A percentile compares a stretch with the other conserved stretches of the same genome.
These are phyloP conservation scores for Drosophila ambigua DNA, from an alignment of 1,140 invertebrate genomes.

Conservation along the genomic window DNA sequence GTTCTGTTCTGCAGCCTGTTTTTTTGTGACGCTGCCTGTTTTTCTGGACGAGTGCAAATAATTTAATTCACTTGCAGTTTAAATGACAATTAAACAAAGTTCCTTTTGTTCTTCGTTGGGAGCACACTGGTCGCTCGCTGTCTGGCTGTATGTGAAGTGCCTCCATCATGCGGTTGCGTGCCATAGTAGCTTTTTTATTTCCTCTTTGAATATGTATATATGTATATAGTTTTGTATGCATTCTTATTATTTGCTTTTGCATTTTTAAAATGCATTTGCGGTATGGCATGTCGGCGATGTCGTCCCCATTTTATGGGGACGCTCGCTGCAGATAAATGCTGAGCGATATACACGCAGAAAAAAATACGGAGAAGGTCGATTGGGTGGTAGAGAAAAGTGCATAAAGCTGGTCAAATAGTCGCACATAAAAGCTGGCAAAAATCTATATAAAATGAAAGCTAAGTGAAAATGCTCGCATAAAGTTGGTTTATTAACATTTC, in stretches of 20 bases:
- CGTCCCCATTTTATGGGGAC: conserved; percentile 36
- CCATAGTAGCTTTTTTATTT: conserved; percentile 8
- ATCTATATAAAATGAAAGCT: conserved; percentile 41
- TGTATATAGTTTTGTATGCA: conserved; percentile 28
- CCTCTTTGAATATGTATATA: conserved; percentile 1
- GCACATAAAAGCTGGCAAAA: conserved; percentile 34
- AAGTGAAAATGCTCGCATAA: conserved; percentile 49
- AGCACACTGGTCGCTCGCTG: neutral
- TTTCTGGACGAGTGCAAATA: conserved; percentile 56
- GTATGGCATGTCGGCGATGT: conserved; percentile 46
- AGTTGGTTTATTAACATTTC: conserved; percentile 35
- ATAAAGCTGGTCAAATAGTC: conserved; percentile 43
- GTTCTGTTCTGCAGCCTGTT: conserved; percentile 17
- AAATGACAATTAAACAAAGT: conserved; percentile 56
- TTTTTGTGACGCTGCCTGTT: conserved; percentile 20
- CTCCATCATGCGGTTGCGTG: conserved; percentile 44
- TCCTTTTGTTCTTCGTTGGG: conserved; percentile 39
- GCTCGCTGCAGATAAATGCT: conserved; percentile 32
- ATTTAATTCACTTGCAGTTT: conserved; percentile 68
- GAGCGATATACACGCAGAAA: conserved; percentile 2
- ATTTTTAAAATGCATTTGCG: conserved; percentile 59
- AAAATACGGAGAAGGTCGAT: neutral
- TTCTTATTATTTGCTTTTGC: conserved; percentile 54
- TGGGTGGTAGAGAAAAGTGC: conserved; percentile 34
- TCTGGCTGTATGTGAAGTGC: conserved; percentile 49